These are phyloP conservation scores for Euborellia annulipes DNA, from an alignment of 1,140 invertebrate genomes.

Conservation along the genomic window DNA sequence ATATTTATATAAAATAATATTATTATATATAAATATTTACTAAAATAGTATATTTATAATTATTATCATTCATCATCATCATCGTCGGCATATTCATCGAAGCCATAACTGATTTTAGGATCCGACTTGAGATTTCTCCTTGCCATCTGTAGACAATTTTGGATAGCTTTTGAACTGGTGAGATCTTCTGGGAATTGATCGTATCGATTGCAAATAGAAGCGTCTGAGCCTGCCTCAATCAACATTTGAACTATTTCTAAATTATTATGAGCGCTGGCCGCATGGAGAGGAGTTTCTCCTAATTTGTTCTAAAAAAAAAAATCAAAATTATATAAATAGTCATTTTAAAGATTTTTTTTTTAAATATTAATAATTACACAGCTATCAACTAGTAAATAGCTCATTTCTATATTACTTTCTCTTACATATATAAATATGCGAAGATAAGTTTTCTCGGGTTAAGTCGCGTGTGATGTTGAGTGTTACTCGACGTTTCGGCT, in stretches of 20 bases:
- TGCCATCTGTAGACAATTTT: slow-evolving; percentile 27
- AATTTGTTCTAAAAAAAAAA: slow-evolving; percentile 31
- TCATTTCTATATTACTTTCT: background rate
- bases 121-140: slow-evolving; percentile 5
- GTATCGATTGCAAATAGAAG: slow-evolving; percentile 36
- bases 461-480: background rate
- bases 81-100: slow-evolving; percentile 10
- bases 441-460: background rate
- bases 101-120: slow-evolving; percentile 1
- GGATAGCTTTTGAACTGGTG: slow-evolving; percentile 29
- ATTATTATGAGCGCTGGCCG: slow-evolving; percentile 40
- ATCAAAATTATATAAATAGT: slow-evolving; percentile 7
- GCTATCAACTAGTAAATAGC: background rate
- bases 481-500: slow-evolving; percentile 8
- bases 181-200: slow-evolving; percentile 35
- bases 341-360: slow-evolving; percentile 3
- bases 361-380: background rate
- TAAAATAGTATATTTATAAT: no score
- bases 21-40: no score
- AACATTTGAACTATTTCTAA: slow-evolving; percentile 41
- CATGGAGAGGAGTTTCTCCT: slow-evolving; percentile 43
- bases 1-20: no score
- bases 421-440: background rate
- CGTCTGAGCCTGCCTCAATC: slow-evolving; percentile 38
- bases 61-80: no score